These are phyloP conservation scores for Empidonax traillii DNA, from an alignment of 2,113 vertebrate species.

Conservation along the genomic window DNA sequence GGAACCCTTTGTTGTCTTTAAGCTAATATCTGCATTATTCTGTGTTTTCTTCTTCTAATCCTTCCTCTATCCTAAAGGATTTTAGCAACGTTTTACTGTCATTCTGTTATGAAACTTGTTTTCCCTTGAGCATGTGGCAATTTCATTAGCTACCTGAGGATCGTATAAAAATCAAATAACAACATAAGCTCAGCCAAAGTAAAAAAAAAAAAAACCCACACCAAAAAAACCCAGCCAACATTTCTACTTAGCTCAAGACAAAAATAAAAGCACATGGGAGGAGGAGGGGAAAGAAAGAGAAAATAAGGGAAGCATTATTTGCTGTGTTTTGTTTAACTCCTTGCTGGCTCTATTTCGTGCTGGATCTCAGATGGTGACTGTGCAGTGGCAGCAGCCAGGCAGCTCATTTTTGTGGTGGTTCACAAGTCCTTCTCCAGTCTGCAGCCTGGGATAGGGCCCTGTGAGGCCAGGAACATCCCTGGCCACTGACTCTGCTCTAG, in stretches of 20 bases:
- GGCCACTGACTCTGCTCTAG: not conserved
- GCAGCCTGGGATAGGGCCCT: not conserved
- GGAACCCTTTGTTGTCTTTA: conserved; percentile 3
- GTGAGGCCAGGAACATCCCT: not conserved
- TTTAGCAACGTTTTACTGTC: conserved; percentile 7
- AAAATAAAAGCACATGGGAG: conserved; percentile 58
- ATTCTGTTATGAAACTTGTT: conserved; percentile 40
- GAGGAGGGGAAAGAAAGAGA: not conserved
- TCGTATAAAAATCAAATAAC: conserved; percentile 10
- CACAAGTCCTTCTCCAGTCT: not conserved
- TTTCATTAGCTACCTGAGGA: conserved; percentile 53
- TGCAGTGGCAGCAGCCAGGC: not conserved
- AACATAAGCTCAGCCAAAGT: not conserved
- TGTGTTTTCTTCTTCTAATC: conserved; percentile 37
- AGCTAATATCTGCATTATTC: conserved; percentile 16
- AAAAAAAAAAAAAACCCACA: not conserved
- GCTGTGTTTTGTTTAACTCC: not conserved
- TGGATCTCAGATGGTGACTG: not conserved
- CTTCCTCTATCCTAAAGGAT: conserved; percentile 4
- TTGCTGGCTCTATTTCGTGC: not conserved
- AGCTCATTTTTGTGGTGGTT: not conserved
- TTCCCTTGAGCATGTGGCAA: conserved; percentile 35
- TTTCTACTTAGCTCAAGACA: conserved; percentile 10
- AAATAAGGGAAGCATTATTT: not conserved
- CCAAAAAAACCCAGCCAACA: not conserved